Base-by-base conservation (phyloP, 1,140 invertebrate species). In the Drosophila albomicans region DNA sequence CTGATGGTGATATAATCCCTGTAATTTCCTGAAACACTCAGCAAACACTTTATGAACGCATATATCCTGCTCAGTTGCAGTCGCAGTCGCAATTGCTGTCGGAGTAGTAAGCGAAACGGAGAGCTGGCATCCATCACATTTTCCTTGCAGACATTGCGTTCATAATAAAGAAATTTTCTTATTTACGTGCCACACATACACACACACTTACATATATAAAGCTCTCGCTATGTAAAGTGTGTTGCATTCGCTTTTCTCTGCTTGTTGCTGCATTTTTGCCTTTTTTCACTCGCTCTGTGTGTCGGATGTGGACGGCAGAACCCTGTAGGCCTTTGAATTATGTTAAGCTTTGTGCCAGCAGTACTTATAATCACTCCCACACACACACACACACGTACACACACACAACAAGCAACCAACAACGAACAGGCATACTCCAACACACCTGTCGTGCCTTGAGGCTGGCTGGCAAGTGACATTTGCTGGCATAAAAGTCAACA, bases 401-500 rank as follows among this genome's bases (percentile, higher is more conserved):
- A 51, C 25, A 52, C 46, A 43, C 32, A 41, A 43, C 35, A 46
- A 10, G 20, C 30, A 57, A n/a, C 28, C 38, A 56, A 25, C 20
- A 25, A 8, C 32, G 32, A 5, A 45, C 15, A 32, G n/a, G 30
- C 10, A 20, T 20, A 20, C 38, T 45, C 63, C 46, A 11, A 64
- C 35, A 61, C 51, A 48, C 58, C 59, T 57, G 76, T 13, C 54
- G 41, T 75, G 67, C 63, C 76, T 79, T 65, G 35, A 67, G 76
- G 68, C 67, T 78, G 74, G 63, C 64, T 79, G 77, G 79, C 84
- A 88, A 82, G 67, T 88, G 85, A 89, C 82, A 80, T 87, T 87
- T 70, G 77, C 84, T 64, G 80, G 77, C 78, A 89, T 89, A 85
- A 90, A 89, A 89, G 85, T 89, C 85, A 89, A 85, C 85, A 74